Evolutionary conservation across 2,797 vertebrate genomes (phyloP).

Genomic region (Glossophaga mutica): DNA sequence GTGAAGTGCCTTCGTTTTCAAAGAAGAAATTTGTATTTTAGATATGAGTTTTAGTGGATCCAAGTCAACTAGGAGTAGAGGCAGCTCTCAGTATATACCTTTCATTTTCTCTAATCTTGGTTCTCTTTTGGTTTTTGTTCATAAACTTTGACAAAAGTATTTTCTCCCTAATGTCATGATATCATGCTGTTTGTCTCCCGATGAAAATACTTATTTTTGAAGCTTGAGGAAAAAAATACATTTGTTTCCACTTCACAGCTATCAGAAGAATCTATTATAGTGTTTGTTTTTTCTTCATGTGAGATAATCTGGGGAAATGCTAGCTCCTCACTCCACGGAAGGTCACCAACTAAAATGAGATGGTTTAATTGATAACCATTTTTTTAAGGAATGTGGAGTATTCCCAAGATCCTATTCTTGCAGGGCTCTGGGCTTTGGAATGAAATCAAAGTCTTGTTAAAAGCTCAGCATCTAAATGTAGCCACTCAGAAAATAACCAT

Average conservation of each 20-base stretch:
- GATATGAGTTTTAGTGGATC: neutral
- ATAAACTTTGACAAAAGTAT: slow-evolving; percentile 33
- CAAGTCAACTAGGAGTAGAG: neutral
- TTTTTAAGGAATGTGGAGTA: slow-evolving; percentile 69
- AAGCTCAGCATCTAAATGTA: slow-evolving; percentile 71
- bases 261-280: slow-evolving; percentile 66
- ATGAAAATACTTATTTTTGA: slow-evolving; percentile 51
- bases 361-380: slow-evolving; percentile 73
- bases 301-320: slow-evolving; percentile 73
- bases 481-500: slow-evolving; percentile 75
- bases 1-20: neutral
- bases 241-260: slow-evolving; percentile 63
- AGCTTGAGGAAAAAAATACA: slow-evolving; percentile 67
- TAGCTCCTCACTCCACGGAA: slow-evolving; percentile 68
- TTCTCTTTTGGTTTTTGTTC: slow-evolving; percentile 13
- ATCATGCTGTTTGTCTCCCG: slow-evolving; percentile 27
- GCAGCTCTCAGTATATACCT: neutral
- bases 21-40: slow-evolving; percentile 35
- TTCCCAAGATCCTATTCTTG: slow-evolving; percentile 75
- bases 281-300: slow-evolving; percentile 74
- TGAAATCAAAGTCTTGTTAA: slow-evolving; percentile 74
- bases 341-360: slow-evolving; percentile 73
- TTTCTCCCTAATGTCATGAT: neutral
- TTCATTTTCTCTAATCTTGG: slow-evolving; percentile 23
- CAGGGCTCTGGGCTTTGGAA: slow-evolving; percentile 72